A percentile compares a stretch with the other conserved stretches of the same genome.
Evolutionary conservation across 2,797 vertebrate species (phyloP).

Genomic region (Cyprinodon diabolis): DNA sequence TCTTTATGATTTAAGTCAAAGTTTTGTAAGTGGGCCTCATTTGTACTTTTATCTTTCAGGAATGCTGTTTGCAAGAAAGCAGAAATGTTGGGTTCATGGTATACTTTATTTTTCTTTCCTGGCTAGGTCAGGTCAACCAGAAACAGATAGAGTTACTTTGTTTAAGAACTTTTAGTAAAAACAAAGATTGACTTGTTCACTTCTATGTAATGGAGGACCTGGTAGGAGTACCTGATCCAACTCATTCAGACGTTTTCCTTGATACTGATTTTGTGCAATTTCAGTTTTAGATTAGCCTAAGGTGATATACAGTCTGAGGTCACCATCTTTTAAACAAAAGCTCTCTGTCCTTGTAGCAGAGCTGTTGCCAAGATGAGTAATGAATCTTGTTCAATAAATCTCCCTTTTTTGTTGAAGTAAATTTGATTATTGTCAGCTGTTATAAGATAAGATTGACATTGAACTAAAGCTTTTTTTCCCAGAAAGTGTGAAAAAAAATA

Average conservation of each 20-base stretch:
- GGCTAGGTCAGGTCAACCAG: constrained; percentile 26
- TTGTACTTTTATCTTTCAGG: neutral
- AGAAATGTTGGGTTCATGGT: neutral
- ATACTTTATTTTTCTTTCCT: neutral
- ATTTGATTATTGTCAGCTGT: constrained; percentile 11
- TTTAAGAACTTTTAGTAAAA: constrained; percentile 28
- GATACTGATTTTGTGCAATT: constrained; percentile 16
- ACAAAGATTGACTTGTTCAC: constrained; percentile 21
- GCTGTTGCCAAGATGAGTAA: constrained; percentile 25
- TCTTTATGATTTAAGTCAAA: constrained; percentile 5
- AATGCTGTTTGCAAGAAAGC: neutral
- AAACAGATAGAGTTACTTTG: constrained; percentile 24
- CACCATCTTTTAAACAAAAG: constrained; percentile 29
- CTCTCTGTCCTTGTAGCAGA: constrained; percentile 15
- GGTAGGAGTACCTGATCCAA: neutral
- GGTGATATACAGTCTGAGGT: constrained; percentile 17
- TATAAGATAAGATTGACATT: constrained; percentile 2
- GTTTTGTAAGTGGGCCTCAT: neutral
- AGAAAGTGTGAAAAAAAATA: constrained; percentile 1
- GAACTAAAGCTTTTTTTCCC: constrained; percentile 5
- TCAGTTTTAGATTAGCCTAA: constrained; percentile 17
- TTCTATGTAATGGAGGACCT: constrained; percentile 1
- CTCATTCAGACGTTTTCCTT: constrained; percentile 7
- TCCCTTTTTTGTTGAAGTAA: constrained; percentile 17
- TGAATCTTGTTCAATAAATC: constrained; percentile 28